Evolutionary conservation across 2,797 vertebrate genomes (phyloP).

Genomic region (Parauchenoglanis ngamensis): DNA sequence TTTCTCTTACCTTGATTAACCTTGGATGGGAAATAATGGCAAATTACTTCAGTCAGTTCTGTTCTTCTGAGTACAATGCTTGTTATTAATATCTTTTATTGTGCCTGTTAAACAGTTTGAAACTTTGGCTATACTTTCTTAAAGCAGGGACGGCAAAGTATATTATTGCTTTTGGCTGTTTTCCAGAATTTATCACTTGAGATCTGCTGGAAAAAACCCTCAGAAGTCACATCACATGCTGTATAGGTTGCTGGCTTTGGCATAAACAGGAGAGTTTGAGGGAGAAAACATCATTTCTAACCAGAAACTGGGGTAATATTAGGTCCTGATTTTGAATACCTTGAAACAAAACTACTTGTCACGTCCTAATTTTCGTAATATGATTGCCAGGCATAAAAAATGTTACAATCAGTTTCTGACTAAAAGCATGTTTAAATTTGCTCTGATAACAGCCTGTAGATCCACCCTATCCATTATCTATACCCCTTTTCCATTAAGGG

Average conservation of each 20-base stretch:
- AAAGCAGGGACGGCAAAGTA: neutral
- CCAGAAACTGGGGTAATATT: neutral
- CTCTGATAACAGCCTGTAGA: too few species aligned
- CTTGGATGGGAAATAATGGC: neutral
- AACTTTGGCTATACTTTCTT: neutral
- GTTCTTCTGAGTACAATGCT: neutral
- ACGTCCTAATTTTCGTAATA: neutral
- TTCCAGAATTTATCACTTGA: neutral
- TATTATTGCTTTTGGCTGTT: neutral
- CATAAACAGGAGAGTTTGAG: neutral
- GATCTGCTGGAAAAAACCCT: neutral
- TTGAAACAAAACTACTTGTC: neutral
- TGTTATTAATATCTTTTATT: neutral
- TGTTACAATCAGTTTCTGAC: neutral
- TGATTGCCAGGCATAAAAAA: neutral
- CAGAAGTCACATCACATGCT: neutral
- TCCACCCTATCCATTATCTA: too few species aligned
- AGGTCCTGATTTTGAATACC: neutral
- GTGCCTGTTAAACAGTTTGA: neutral
- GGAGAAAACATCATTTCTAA: neutral
- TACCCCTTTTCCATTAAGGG: too few species aligned
- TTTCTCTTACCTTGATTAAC: neutral
- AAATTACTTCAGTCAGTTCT: neutral
- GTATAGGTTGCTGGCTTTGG: neutral
- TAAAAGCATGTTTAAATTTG: too few species aligned